phyloP scores from a whole-genome alignment of 2,888 invertebrate genomes.

The Adelognathus sp. region DNA sequence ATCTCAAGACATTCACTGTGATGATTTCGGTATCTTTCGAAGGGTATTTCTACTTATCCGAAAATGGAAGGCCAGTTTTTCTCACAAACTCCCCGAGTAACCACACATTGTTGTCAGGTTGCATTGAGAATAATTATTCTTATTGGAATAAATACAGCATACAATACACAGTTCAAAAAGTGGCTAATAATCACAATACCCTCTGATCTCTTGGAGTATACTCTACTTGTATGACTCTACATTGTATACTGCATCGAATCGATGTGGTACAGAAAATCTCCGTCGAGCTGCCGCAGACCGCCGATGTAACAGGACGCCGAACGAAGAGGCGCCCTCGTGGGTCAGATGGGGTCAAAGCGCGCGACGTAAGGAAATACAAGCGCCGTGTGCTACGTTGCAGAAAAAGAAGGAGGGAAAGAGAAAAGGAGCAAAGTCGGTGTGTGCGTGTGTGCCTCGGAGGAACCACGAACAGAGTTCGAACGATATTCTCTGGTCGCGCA shows the following conservation, averaged over 20 bases:
- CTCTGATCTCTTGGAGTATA: neutral
- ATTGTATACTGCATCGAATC: slow-evolving; percentile 8
- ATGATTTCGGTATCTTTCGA: no score
- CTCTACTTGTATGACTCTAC: neutral
- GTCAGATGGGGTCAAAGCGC: slow-evolving; percentile 72
- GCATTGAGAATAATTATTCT: neutral
- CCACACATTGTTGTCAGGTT: neutral
- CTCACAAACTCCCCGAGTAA: no score
- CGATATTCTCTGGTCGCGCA: slow-evolving; percentile 15
- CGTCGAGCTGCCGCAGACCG: slow-evolving; percentile 34
- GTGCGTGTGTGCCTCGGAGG: slow-evolving; percentile 19
- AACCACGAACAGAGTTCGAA: slow-evolving; percentile 25
- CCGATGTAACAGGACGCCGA: slow-evolving; percentile 39
- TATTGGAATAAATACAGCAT: neutral
- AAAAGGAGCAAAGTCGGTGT: slow-evolving; percentile 25
- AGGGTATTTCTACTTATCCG: no score
- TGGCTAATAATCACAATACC: neutral
- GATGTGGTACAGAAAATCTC: slow-evolving; percentile 35
- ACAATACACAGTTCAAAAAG: neutral
- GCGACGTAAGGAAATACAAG: slow-evolving; percentile 65
- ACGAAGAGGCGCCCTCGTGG: slow-evolving; percentile 61
- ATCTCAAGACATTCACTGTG: no score
- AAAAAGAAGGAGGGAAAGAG: slow-evolving; percentile 13
- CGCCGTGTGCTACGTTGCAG: slow-evolving; percentile 56
- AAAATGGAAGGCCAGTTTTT: no score